Evolutionary conservation across 2,888 invertebrate genomes (phyloP).

Genomic region (Romanomermis culicivorax): DNA sequence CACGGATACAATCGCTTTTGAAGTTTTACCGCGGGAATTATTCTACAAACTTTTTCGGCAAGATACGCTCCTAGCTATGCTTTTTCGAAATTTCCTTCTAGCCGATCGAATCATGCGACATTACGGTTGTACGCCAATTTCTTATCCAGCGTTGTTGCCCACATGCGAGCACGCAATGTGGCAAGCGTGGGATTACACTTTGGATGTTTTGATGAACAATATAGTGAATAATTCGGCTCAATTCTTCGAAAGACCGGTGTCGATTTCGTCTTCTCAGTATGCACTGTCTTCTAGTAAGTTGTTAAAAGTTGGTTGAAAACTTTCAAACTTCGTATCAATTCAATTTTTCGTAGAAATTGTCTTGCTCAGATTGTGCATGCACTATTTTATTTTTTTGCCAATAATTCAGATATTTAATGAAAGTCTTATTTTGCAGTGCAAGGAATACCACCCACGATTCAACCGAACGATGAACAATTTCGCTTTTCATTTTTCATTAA

Average conservation of each 20-base stretch:
- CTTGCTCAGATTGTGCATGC: too few relatives aligned
- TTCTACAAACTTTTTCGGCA: slow-evolving; percentile 92
- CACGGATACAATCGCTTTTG: slow-evolving; percentile 99
- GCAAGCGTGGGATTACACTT: slow-evolving; percentile 83
- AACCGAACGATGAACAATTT: too few relatives aligned
- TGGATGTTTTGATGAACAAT: slow-evolving; percentile 47
- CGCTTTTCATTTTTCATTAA: slow-evolving; percentile 87
- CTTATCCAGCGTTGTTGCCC: slow-evolving; percentile 67
- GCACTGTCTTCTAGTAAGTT: too few relatives aligned
- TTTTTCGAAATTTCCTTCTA: slow-evolving; percentile 85
- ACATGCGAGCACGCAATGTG: slow-evolving; percentile 49
- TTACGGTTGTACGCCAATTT: slow-evolving; percentile 91
- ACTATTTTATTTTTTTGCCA: too few relatives aligned
- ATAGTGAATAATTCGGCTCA: neutral
- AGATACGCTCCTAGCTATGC: slow-evolving; percentile 86
- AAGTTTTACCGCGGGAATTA: slow-evolving; percentile 64
- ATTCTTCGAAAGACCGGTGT: neutral
- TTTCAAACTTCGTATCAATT: too few relatives aligned
- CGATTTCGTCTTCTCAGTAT: too few relatives aligned
- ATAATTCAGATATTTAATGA: too few relatives aligned
- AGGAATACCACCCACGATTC: too few relatives aligned
- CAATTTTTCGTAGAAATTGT: too few relatives aligned
- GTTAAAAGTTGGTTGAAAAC: too few relatives aligned
- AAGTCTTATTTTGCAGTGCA: too few relatives aligned
- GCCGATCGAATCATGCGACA: slow-evolving; percentile 55